Evolutionary conservation across 2,888 invertebrate genomes (phyloP), one percentile per base, ranked within the genome.

Genomic region (Epicampocera succincta): DNA sequence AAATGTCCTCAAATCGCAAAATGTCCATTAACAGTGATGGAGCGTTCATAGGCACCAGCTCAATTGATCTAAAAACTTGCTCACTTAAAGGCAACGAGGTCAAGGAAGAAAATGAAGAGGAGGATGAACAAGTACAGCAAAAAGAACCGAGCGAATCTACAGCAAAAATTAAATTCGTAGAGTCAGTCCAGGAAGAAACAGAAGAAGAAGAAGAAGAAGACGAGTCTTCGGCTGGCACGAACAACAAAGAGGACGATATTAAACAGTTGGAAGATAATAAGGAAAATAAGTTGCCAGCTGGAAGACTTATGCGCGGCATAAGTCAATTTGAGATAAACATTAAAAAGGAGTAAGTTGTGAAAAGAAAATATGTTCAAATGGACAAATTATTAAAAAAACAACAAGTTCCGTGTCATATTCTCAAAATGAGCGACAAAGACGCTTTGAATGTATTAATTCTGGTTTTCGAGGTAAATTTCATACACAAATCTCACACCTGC

Each of bases 321-420:
- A 91, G 90, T 82, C 89, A 91, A 40, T 63, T 88, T 66, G 88
- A 89, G 38, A 80, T 91, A 74, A 87, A 87, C n/a, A 85, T 88
- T 2, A 90, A 87, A 75, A 87, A 87, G 83, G 86, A 87, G 91
- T 91, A 89, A 91, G 91, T 90, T 71, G 25, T 25, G 2, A 25
- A 25, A 25, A 25, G 25, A 25, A 25, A 25, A 25, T 25, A 25
- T 5, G 25, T 5, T 25, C 5, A 25, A 25, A 5, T n/a, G n/a
- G n/a, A n/a, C n/a, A n/a, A n/a, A n/a, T n/a, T n/a, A n/a, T n/a
- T 25, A 25, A 25, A 25, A 25, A 25, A 25, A 25, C 3, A 25
- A 5, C 25, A 3, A 25, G 3, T 25, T 25, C 25, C 25, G 5
- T 5, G 25, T 25, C 25, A 25, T 25, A 5, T 25, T 25, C 3